Percentiles rank a stretch among this genome's conserved stretches.
Evolutionary conservation across 2,797 vertebrate genomes (phyloP).

Genomic region (Lutjanus argentimaculatus): DNA sequence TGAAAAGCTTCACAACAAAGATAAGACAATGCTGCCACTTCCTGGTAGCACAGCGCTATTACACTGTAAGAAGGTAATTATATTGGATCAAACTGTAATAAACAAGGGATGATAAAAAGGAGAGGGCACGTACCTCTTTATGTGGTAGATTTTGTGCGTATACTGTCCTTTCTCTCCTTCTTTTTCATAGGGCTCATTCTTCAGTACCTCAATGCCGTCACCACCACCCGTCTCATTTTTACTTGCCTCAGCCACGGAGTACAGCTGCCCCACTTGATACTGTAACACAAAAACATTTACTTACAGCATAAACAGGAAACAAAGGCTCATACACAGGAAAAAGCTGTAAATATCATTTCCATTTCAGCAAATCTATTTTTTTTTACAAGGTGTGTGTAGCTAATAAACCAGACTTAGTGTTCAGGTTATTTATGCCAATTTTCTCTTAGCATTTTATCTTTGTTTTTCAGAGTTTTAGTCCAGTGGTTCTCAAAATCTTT

Average conservation of each 20-base stretch:
- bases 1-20: conserved; percentile 19
- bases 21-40: conserved; percentile 71
- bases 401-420: too few species aligned
- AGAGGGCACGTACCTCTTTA: conserved; percentile 74
- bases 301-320: not conserved
- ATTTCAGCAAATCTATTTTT: too few species aligned
- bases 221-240: conserved; percentile 98
- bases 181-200: conserved; percentile 94
- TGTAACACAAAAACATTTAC: conserved; percentile 68
- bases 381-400: too few species aligned
- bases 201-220: conserved; percentile 95
- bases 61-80: conserved; percentile 21
- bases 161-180: conserved; percentile 94
- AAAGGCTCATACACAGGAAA: not conserved
- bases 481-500: too few species aligned
- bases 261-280: conserved; percentile 97
- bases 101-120: too few species aligned
- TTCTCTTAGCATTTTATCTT: too few species aligned
- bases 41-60: conserved; percentile 60
- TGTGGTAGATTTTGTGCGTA: conserved; percentile 95
- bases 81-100: not conserved
- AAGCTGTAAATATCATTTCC: too few species aligned
- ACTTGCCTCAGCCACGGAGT: conserved; percentile 96
- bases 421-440: too few species aligned
- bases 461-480: too few species aligned